Conservation (phyloP, 2,113 vertebrate species). For the Ahaetulla prasina region DNA sequence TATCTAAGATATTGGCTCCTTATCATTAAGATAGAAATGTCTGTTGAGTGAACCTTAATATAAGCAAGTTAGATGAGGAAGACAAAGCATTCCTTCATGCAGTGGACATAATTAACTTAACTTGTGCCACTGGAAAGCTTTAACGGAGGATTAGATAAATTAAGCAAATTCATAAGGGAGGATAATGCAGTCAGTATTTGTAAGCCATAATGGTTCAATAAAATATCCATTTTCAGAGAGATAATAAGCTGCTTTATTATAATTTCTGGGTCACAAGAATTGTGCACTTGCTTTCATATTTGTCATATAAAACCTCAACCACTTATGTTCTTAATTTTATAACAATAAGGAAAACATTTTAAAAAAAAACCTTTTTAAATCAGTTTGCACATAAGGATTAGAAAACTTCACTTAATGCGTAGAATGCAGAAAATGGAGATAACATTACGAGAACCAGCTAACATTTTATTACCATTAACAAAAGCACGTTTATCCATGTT, state of each 20-base stretch:
- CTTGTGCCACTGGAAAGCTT: background rate
- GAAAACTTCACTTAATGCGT: background rate
- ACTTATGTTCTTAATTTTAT: background rate
- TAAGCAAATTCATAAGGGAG: background rate
- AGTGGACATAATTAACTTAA: background rate
- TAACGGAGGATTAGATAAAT: background rate
- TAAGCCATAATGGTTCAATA: background rate
- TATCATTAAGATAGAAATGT: background rate
- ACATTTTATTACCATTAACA: background rate
- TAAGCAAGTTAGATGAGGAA: background rate
- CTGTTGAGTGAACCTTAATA: background rate
- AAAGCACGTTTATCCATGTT: background rate
- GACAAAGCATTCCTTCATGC: background rate
- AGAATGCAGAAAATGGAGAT: background rate
- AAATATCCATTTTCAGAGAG: background rate
- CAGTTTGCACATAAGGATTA: background rate
- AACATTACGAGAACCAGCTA: background rate
- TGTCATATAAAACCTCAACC: background rate
- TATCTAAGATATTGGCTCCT: background rate
- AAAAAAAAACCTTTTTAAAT: background rate
- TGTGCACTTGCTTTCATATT: background rate
- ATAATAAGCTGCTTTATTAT: background rate
- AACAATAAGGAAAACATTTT: background rate
- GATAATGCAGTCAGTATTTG: background rate
- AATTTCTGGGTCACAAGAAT: background rate